These are phyloP conservation scores for Diadophis punctatus DNA, from an alignment of 2,113 vertebrate genomes.

Conservation along the genomic window DNA sequence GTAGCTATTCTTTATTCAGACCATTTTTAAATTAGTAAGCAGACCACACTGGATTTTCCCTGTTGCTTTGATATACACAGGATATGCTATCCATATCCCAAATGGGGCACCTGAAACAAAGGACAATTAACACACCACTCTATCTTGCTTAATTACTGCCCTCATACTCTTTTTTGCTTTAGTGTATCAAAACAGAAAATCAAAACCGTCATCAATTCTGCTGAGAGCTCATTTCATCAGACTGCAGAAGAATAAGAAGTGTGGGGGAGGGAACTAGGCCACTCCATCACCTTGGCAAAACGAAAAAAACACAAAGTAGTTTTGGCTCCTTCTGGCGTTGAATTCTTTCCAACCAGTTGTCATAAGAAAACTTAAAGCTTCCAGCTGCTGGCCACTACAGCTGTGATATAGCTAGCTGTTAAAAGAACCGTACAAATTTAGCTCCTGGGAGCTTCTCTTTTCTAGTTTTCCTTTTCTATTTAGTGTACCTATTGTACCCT, in stretches of 20 bases:
- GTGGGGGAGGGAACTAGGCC: not conserved
- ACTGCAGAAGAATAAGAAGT: not conserved
- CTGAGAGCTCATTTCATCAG: not conserved
- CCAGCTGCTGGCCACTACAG: not conserved
- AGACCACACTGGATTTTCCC: not conserved
- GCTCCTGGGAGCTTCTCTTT: not conserved
- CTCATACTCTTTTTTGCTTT: not conserved
- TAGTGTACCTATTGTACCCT: not conserved
- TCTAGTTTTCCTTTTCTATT: not conserved
- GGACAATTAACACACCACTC: constrained; percentile 15
- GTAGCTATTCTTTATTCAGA: not conserved
- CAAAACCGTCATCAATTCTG: not conserved
- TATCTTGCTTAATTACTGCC: constrained; percentile 42
- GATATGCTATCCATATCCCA: not conserved
- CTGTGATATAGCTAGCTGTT: not conserved
- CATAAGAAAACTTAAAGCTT: not conserved
- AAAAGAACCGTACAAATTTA: not conserved
- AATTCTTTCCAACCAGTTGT: not conserved
- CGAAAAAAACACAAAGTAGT: not conserved
- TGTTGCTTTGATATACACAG: fast-evolving
- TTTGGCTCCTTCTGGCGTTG: not conserved
- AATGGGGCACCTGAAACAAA: not conserved
- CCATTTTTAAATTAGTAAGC: fast-evolving
- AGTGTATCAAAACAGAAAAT: not conserved
- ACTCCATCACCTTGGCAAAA: not conserved